Percentiles rank a stretch among this genome's conserved stretches.
phyloP scores from a whole-genome alignment of 2,888 invertebrate species.

The Allolobophora icterica region DNA sequence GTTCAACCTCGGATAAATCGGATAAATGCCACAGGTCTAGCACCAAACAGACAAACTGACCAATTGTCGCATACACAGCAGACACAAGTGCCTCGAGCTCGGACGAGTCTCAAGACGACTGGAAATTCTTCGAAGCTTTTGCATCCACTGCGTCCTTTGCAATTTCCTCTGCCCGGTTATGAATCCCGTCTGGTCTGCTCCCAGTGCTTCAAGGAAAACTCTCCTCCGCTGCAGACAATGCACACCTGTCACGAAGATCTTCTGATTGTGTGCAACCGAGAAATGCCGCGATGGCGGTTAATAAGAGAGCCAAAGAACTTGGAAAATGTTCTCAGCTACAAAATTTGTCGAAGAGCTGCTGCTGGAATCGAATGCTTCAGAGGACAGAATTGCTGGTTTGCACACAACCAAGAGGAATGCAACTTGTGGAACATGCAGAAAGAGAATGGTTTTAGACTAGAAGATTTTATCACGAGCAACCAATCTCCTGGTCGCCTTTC shows the following conservation, averaged over 20 bases:
- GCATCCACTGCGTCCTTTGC: not conserved
- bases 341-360: not conserved
- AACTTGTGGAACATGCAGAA: constrained; percentile 58
- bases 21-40: no score
- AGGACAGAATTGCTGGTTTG: constrained; percentile 57
- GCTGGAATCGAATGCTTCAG: not conserved
- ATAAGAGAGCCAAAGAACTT: not conserved
- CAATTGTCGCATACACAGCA: no score
- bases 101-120: no score
- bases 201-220: constrained; percentile 9
- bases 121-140: not conserved
- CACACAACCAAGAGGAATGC: constrained; percentile 57
- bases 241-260: not conserved
- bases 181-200: not conserved
- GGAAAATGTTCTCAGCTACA: not conserved
- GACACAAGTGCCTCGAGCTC: no score
- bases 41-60: no score
- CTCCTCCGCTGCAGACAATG: not conserved
- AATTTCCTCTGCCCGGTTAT: not conserved
- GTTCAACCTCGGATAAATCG: no score
- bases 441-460: constrained; percentile 54
- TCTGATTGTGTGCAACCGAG: not conserved
- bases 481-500: not conserved
- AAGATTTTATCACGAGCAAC: constrained; percentile 56
- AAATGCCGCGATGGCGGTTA: not conserved